Conservation (phyloP, 30 jellyfish, hydroid and myxozoan species). For the Clytia hemisphaerica region DNA sequence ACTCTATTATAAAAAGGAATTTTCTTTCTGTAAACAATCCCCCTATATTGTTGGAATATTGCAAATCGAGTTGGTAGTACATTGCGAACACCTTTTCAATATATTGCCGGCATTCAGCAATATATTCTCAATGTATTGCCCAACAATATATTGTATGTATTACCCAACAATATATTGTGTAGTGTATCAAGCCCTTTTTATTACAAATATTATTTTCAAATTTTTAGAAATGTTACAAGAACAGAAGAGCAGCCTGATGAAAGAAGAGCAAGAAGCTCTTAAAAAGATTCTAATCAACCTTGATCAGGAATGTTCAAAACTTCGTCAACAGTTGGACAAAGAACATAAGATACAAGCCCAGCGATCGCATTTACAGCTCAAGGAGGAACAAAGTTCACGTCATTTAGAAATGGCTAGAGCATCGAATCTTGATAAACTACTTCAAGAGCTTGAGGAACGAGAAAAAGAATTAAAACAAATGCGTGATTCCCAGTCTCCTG, state of each 20-base stretch:
- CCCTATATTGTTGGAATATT: no score
- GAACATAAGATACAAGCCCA: slow-evolving; percentile 58
- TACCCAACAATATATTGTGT: no score
- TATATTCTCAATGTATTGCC: no score
- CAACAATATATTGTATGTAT: no score
- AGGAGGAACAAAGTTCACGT: slow-evolving; percentile 64
- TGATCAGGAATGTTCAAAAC: slow-evolving; percentile 49
- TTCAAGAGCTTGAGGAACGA: slow-evolving; percentile 47
- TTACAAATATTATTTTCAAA: no score
- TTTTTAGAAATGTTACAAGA: slow-evolving; percentile 57
- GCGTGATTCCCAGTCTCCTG: not conserved
- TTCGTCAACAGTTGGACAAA: slow-evolving; percentile 43
- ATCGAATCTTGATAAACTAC: slow-evolving; percentile 53
- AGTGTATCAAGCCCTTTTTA: no score
- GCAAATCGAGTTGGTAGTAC: no score
- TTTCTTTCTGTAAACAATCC: no score
- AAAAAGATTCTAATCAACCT: slow-evolving; percentile 41
- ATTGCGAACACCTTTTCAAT: no score
- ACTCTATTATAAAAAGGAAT: no score
- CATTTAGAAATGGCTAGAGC: slow-evolving; percentile 57
- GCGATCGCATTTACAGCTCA: slow-evolving; percentile 50
- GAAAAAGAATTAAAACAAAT: slow-evolving; percentile 33
- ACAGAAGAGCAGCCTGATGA: slow-evolving; percentile 47
- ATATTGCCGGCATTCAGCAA: no score
- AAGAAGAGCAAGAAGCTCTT: slow-evolving; percentile 51